phyloP scores from a whole-genome alignment of 2,797 vertebrate genomes.

The Rousettus madagascariensis region DNA sequence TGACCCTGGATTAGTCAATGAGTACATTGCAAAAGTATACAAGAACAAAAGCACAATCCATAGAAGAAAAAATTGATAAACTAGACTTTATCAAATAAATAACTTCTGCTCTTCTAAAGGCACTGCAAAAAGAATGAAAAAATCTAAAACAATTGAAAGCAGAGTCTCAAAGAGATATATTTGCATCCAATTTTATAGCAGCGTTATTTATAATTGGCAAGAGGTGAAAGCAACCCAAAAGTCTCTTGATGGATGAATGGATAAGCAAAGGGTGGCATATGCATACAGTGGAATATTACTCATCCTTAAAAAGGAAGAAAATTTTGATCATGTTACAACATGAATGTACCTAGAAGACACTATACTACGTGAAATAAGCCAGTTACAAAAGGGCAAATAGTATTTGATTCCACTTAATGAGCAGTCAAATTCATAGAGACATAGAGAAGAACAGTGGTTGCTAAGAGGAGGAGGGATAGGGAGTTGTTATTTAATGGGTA shows the following conservation, averaged over 20 bases:
- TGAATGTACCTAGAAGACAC: background rate
- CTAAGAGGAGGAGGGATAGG: background rate
- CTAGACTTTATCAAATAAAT: conserved; percentile 16
- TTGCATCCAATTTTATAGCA: background rate
- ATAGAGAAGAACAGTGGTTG: background rate
- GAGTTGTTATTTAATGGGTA: background rate
- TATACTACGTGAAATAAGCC: background rate
- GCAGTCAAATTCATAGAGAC: background rate
- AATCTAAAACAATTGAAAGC: background rate
- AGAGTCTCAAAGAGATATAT: background rate
- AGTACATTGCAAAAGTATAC: background rate
- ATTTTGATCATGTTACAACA: background rate
- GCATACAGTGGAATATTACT: background rate
- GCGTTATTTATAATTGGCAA: background rate
- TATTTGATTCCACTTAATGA: background rate
- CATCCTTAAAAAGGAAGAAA: background rate
- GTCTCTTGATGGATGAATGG: background rate
- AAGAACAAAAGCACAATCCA: background rate
- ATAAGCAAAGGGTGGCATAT: background rate
- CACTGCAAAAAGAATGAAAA: background rate
- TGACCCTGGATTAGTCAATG: background rate
- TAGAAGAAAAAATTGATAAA: background rate
- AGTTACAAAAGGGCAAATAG: background rate
- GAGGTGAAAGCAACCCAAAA: background rate
- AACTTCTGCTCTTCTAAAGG: background rate